These are phyloP conservation scores for Oncorhynchus masou DNA, from an alignment of 2,113 vertebrate genomes.

Conservation along the genomic window DNA sequence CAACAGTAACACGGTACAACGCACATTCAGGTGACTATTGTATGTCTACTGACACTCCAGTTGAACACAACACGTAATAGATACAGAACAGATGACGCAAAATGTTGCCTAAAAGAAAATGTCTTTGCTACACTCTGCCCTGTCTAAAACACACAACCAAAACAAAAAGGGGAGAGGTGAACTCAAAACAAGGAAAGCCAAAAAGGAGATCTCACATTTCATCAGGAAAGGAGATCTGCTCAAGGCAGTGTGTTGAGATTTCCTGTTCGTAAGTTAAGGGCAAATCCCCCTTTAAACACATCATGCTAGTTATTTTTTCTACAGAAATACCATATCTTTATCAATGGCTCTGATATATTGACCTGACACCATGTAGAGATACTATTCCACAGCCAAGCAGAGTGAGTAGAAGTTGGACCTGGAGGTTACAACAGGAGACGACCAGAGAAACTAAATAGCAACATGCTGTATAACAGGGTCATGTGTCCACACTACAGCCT, in stretches of 20 bases:
- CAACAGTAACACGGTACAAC: too few relatives aligned
- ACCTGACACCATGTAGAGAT: not conserved
- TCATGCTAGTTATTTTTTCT: not conserved
- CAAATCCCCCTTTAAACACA: not conserved
- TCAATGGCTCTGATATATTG: not conserved
- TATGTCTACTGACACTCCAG: too few relatives aligned
- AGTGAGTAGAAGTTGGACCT: not conserved
- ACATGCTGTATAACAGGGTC: not conserved
- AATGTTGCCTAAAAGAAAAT: too few relatives aligned
- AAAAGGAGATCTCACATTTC: conserved; percentile 18
- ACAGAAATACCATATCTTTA: not conserved
- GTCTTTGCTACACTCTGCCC: conserved; percentile 5
- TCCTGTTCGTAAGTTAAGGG: not conserved
- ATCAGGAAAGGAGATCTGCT: conserved; percentile 9
- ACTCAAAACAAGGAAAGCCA: not conserved
- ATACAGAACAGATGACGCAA: not conserved
- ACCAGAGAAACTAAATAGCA: not conserved
- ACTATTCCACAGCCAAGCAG: not conserved
- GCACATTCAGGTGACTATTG: too few relatives aligned
- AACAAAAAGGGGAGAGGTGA: conserved; percentile 9
- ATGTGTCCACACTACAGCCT: not conserved
- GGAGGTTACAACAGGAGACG: not conserved
- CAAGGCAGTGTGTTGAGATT: not conserved
- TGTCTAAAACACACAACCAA: conserved; percentile 1
- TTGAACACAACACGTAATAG: not conserved